Conservation (phyloP, 2,888 invertebrate species). For the Ormyrus nitidulus region DNA sequence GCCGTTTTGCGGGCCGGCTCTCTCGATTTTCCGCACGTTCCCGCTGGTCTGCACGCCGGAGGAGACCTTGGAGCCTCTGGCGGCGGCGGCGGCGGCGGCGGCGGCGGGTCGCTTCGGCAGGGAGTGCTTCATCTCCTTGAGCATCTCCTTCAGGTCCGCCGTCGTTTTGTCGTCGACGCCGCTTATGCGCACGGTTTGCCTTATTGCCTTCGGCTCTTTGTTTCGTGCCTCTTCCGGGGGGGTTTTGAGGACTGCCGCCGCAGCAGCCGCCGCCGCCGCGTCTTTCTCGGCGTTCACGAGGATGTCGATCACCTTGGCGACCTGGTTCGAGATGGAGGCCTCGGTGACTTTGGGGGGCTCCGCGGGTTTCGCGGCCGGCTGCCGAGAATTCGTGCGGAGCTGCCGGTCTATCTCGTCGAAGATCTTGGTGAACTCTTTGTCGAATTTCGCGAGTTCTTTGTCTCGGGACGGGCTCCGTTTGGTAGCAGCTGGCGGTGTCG, state of each 20-base stretch:
- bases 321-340: conserved; percentile 62
- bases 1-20: neutral
- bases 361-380: neutral
- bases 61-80: conserved; percentile 76
- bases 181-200: conserved; percentile 49
- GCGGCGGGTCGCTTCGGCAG: conserved; percentile 77
- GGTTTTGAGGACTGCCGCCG: conserved; percentile 6
- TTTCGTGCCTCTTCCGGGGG: conserved; percentile 6
- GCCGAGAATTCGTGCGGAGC: conserved; percentile 31
- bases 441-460: conserved; percentile 58
- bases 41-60: conserved; percentile 79
- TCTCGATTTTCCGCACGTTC: conserved; percentile 73
- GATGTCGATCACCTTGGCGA: conserved; percentile 67
- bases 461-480: conserved; percentile 12
- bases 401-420: conserved; percentile 70
- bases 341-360: neutral
- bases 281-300: conserved; percentile 65
- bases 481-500: neutral
- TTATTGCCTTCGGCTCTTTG: conserved; percentile 11
- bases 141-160: conserved; percentile 80
- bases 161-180: conserved; percentile 65
- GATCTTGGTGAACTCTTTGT: conserved; percentile 68
- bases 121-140: conserved; percentile 87
- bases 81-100: neutral
- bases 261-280: conserved; percentile 50